These are phyloP conservation scores for Lypha dubia DNA, from an alignment of 2,888 invertebrate species.

Conservation along the genomic window DNA sequence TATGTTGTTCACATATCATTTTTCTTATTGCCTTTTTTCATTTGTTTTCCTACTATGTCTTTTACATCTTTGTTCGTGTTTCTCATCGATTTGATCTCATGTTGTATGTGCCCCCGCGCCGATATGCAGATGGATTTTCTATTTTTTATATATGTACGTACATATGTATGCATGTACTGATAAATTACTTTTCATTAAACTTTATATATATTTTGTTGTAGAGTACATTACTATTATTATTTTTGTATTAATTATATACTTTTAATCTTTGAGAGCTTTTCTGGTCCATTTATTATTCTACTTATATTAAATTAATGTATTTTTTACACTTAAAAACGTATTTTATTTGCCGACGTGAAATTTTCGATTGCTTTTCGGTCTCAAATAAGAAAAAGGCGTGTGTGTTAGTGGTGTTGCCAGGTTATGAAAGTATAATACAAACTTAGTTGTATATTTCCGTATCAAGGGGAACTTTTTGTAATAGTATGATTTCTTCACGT, in stretches of 20 bases:
- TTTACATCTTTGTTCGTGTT: constrained; percentile 62
- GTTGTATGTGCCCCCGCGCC: constrained; percentile 66
- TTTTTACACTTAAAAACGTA: constrained; percentile 35
- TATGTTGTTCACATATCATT: constrained; percentile 63
- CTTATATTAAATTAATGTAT: constrained; percentile 11
- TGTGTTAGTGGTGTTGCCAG: constrained; percentile 70
- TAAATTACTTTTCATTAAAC: constrained; percentile 35
- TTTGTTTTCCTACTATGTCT: constrained; percentile 47
- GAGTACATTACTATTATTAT: neutral
- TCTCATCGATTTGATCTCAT: constrained; percentile 75
- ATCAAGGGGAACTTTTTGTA: too few relatives aligned
- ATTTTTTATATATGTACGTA: constrained; percentile 2
- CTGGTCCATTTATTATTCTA: neutral
- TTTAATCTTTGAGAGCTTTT: neutral
- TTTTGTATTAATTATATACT: neutral
- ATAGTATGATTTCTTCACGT: too few relatives aligned
- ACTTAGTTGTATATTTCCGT: constrained; percentile 30
- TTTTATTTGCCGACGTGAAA: constrained; percentile 57
- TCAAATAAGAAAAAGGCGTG: constrained; percentile 71
- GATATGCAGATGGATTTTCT: constrained; percentile 38
- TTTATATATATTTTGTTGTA: neutral
- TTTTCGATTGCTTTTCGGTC: constrained; percentile 61
- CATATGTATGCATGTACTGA: too few relatives aligned
- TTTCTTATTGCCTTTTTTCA: constrained; percentile 33
- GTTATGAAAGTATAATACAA: neutral